A percentile compares a stretch with the other conserved stretches of the same genome.
Conservation (phyloP, 1,140 invertebrate genomes). For the Arctopsyche grandis region DNA sequence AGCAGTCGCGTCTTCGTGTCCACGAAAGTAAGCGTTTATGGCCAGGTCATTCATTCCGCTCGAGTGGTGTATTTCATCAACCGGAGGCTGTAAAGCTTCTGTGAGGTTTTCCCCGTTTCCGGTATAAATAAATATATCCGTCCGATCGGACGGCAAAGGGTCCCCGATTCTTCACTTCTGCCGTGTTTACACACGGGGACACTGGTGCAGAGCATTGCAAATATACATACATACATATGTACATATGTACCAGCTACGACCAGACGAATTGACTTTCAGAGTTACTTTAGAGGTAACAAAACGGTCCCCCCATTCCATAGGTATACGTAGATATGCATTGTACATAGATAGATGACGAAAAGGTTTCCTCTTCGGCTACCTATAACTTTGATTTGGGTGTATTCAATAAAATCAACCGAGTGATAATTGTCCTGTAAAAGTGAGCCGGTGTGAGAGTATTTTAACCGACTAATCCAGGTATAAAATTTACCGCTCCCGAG, state of each 20-base stretch:
- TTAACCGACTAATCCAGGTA: not conserved
- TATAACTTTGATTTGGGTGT: too few species aligned
- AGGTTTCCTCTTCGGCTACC: too few species aligned
- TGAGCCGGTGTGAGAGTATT: not conserved
- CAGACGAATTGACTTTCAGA: not conserved
- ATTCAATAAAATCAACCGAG: too few species aligned
- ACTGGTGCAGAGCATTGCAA: slow-evolving; percentile 25
- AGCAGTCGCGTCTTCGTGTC: not conserved
- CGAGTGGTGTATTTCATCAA: slow-evolving; percentile 28
- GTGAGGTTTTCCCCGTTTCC: not conserved
- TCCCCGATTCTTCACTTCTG: slow-evolving; percentile 7
- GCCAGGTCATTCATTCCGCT: not conserved
- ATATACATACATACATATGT: too few species aligned
- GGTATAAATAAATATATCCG: too few species aligned
- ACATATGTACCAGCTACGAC: too few species aligned
- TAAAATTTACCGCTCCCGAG: slow-evolving; percentile 1
- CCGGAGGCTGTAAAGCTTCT: not conserved
- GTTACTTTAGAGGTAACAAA: not conserved
- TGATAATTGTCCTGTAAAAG: too few species aligned
- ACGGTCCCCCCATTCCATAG: too few species aligned
- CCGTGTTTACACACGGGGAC: not conserved
- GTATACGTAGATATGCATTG: too few species aligned
- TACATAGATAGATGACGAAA: too few species aligned
- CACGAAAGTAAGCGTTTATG: slow-evolving; percentile 18
- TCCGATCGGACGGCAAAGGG: slow-evolving; percentile 1